Base-by-base conservation (phyloP, 1,140 invertebrate species). In the Halictus rubicundus region DNA sequence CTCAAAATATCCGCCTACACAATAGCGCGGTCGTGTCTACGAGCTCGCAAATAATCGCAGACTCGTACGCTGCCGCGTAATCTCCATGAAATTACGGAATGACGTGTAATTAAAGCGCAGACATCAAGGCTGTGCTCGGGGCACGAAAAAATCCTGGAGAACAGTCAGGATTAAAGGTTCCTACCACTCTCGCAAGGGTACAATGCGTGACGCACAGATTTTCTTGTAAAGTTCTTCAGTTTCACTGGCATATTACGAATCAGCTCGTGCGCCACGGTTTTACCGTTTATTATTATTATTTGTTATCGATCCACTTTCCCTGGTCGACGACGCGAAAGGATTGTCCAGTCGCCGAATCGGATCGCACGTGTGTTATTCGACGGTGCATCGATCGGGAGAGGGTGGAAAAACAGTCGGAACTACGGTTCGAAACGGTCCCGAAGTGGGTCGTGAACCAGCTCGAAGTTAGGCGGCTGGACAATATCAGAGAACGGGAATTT, bases 401-500 rank as follows among this genome's bases (percentile, higher is more conserved):
- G 21, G 7, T 42, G 32, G 12, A 42, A 66, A 32, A 66, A 57
- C n/a, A 46, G 21, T 9, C 19, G 19, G 19, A 21, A 57, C 19
- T 9, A 57, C 21, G n/a, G 42, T 72, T 46, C 23, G 39, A 6
- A 68, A 32, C 16, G 37, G 8, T 37, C 42, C 60, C 19, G 61
- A 68, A 54, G 16, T n/a, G 21, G 21, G 6, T 23, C 61, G n/a
- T 52, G 8, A 74, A 68, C 12, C 7, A 42, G 12, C 27, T 63
- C 25, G 61, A 72, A 80, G 61, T 25, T 23, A 32, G 46, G 37
- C 27, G 27, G 77, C 78, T 46, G 74, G 81, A 86, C 84, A 81
- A 83, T 87, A 81, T 83, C 77, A 49, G 21, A 39, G 54, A 80
- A 86, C 69, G 70, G 76, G 85, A 87, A 87, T 87, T 87, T 86